Evolutionary conservation across 2,113 vertebrate genomes (phyloP).

Genomic region (Danio rerio): DNA sequence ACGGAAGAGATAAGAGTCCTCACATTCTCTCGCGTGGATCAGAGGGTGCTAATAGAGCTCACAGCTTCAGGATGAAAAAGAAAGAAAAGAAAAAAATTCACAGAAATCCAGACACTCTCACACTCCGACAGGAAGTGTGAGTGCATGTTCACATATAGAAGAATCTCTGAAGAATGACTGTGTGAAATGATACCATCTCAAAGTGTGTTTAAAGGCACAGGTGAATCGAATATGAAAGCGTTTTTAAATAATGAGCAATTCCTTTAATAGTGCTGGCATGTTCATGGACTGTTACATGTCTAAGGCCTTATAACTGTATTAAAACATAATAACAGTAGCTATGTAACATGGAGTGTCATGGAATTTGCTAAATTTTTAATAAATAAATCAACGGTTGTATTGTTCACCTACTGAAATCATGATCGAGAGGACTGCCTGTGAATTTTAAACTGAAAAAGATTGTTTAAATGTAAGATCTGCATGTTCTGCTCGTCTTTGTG

Average conservation of each 20-base stretch:
- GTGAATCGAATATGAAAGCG: not conserved
- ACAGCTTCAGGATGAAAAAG: constrained; percentile 80
- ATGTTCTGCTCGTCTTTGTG: too few relatives aligned
- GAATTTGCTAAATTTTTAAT: too few relatives aligned
- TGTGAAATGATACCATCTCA: not conserved
- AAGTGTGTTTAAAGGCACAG: not conserved
- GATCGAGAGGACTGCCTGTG: too few relatives aligned
- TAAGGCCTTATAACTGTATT: too few relatives aligned
- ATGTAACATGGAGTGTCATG: too few relatives aligned
- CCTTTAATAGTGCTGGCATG: too few relatives aligned
- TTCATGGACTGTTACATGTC: not conserved
- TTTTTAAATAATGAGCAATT: not conserved
- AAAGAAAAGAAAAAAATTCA: too few relatives aligned
- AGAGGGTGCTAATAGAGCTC: constrained; percentile 92
- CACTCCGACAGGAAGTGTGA: constrained; percentile 14
- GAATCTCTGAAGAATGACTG: not conserved
- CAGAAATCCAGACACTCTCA: constrained; percentile 78
- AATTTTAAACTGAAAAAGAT: too few relatives aligned
- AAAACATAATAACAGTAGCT: too few relatives aligned
- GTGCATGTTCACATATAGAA: not conserved
- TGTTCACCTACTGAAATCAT: too few relatives aligned
- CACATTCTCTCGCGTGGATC: constrained; percentile 91
- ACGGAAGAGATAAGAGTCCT: constrained; percentile 89
- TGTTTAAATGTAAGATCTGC: too few relatives aligned
- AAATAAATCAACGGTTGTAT: too few relatives aligned